phyloP scores from a whole-genome alignment of 2,888 invertebrate genomes.

The Chamaedrilus cognettii region DNA sequence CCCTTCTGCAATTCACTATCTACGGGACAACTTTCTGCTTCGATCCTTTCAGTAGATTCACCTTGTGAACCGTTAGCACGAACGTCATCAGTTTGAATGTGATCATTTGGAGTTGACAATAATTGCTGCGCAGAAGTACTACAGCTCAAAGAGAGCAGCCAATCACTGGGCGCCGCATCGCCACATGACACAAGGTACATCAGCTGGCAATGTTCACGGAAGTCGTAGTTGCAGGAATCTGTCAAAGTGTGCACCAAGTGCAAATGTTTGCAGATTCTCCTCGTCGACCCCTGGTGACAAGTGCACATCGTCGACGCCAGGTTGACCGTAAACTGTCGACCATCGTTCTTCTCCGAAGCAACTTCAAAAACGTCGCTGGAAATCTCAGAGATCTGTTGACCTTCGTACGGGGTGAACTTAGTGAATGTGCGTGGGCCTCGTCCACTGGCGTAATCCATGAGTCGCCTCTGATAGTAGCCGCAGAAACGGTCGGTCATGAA shows the following conservation, averaged over 20 bases:
- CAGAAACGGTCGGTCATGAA: not conserved
- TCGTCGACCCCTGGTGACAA: not conserved
- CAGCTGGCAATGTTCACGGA: not conserved
- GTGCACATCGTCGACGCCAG: not conserved
- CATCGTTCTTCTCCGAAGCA: not conserved
- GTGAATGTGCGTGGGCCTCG: not conserved
- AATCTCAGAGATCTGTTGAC: not conserved
- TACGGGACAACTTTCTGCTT: no score
- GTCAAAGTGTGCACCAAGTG: not conserved
- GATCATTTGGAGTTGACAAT: no score
- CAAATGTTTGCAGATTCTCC: not conserved
- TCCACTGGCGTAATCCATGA: not conserved
- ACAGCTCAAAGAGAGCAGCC: no score
- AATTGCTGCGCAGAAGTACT: no score
- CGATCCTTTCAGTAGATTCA: no score
- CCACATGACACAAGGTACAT: not conserved
- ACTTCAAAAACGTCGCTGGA: not conserved
- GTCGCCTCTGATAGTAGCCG: not conserved
- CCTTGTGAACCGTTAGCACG: no score
- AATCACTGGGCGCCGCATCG: no score
- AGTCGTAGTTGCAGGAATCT: no score
- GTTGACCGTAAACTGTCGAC: not conserved
- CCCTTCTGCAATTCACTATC: no score
- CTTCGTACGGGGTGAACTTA: not conserved
- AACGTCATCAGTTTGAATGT: no score